Percentiles rank a stretch among this genome's conserved stretches.
Evolutionary conservation across 2,113 vertebrate species (phyloP).

Genomic region (Sterrhoptilus dennistouni): DNA sequence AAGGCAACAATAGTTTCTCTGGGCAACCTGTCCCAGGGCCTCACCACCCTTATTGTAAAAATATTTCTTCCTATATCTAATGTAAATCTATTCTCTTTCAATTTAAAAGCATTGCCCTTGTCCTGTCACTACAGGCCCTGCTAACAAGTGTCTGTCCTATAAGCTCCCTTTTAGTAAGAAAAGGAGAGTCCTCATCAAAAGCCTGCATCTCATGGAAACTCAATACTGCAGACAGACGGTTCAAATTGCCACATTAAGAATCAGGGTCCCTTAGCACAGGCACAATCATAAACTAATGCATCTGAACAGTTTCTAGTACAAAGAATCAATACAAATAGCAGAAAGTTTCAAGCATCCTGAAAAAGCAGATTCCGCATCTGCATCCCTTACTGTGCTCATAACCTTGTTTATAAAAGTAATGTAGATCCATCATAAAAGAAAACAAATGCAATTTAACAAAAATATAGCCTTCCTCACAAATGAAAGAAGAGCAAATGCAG

Average conservation of each 20-base stretch:
- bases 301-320: background rate
- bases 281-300: background rate
- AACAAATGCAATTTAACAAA: background rate
- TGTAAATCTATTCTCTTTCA: background rate
- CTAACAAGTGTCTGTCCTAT: background rate
- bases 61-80: background rate
- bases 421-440: background rate
- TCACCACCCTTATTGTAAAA: rapidly evolving
- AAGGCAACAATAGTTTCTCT: background rate
- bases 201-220: background rate
- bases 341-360: background rate
- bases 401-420: background rate
- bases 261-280: background rate
- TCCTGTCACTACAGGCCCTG: background rate
- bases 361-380: background rate
- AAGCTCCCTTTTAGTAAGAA: background rate
- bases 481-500: background rate
- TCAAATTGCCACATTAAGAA: background rate
- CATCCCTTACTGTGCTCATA: background rate
- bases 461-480: background rate
- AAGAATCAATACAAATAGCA: background rate
- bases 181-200: background rate
- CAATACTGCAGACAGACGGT: background rate
- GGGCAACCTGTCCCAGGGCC: background rate
- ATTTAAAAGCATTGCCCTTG: background rate